Percentiles rank a stretch among this genome's conserved stretches.
phyloP scores from a whole-genome alignment of 2,888 invertebrate genomes.

The Noctua fimbriata region DNA sequence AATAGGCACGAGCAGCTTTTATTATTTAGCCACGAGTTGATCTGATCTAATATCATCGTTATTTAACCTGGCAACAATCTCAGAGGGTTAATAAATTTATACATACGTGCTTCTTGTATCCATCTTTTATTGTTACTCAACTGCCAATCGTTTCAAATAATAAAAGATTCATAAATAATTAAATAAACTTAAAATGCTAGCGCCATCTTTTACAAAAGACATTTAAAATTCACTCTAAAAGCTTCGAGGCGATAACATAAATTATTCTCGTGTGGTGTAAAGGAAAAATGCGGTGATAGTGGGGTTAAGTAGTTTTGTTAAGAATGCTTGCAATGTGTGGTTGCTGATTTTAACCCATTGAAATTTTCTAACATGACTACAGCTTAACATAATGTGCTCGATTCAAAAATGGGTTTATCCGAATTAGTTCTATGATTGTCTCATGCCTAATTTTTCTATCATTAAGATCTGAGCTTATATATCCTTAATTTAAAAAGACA shows the following conservation, averaged over 20 bases:
- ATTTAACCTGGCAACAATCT: not conserved
- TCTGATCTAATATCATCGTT: not conserved
- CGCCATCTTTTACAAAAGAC: slow-evolving; percentile 35
- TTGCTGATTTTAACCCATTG: not conserved
- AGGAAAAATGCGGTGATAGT: slow-evolving; percentile 32
- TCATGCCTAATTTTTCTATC: not conserved
- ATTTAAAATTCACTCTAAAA: slow-evolving; percentile 47
- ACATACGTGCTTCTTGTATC: not conserved
- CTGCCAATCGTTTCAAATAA: not conserved
- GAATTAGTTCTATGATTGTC: not conserved
- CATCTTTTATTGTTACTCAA: not conserved
- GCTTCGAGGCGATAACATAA: slow-evolving; percentile 38
- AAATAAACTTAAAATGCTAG: slow-evolving; percentile 13
- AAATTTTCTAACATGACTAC: not conserved
- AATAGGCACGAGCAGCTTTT: too few species aligned
- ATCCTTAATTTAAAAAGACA: not conserved
- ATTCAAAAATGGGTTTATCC: not conserved
- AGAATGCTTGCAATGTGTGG: slow-evolving; percentile 19
- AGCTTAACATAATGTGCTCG: not conserved
- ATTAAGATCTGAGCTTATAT: not conserved
- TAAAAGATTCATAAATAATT: slow-evolving; percentile 16
- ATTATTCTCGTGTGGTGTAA: slow-evolving; percentile 38
- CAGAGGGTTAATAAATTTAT: not conserved
- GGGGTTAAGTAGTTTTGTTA: slow-evolving; percentile 18
- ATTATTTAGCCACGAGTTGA: too few species aligned